Conservation (phyloP, 2,888 invertebrate species). For the Archaeoteleia sp. region DNA sequence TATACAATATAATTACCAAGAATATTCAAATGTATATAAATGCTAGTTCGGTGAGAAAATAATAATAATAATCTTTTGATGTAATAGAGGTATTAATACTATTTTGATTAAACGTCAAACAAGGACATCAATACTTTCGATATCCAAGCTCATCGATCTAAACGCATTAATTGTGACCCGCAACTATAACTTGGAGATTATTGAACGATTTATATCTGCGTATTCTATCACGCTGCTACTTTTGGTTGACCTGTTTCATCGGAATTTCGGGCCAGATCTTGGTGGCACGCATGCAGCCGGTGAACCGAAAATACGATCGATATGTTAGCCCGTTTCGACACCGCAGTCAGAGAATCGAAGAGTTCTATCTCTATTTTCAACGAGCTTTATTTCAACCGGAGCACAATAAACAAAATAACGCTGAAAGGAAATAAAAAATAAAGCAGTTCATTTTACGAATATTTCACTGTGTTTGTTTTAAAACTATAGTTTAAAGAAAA, state of each 20-base stretch:
- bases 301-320: constrained; percentile 52
- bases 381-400: constrained; percentile 41
- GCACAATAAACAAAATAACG: constrained; percentile 47
- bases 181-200: constrained; percentile 44
- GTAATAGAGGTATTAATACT: no score
- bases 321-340: constrained; percentile 49
- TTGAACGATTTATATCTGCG: constrained; percentile 42
- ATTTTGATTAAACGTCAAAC: no score
- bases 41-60: no score
- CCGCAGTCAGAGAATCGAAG: constrained; percentile 29
- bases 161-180: constrained; percentile 30
- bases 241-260: constrained; percentile 50
- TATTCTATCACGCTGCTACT: constrained; percentile 39
- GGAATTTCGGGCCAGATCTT: constrained; percentile 50
- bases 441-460: constrained; percentile 26
- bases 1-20: no score
- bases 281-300: constrained; percentile 47
- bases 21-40: no score
- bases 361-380: constrained; percentile 49
- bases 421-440: constrained; percentile 28
- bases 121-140: no score
- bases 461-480: constrained; percentile 13
- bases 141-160: constrained; percentile 24
- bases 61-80: no score
- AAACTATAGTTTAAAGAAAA: background rate